These are phyloP conservation scores for Gymnopithys bicolor DNA, from an alignment of 2,797 vertebrate species.

Conservation along the genomic window DNA sequence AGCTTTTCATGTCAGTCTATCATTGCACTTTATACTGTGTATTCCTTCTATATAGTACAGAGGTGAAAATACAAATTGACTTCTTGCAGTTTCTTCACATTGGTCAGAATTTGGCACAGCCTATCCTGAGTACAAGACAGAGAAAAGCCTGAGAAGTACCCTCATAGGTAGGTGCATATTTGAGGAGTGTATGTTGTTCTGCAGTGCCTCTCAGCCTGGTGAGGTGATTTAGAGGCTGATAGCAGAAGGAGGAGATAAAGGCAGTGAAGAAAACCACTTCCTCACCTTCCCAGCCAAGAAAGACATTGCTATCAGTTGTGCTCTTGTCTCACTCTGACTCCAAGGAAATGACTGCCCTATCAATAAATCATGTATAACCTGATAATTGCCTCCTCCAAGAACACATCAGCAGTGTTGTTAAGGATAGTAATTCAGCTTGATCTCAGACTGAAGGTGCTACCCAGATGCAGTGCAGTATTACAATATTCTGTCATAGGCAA, in stretches of 20 bases:
- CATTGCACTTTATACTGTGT: neutral
- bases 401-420: neutral
- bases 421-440: neutral
- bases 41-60: neutral
- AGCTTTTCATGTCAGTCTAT: constrained; percentile 17
- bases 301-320: no score
- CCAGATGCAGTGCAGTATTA: neutral
- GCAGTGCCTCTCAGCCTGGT: neutral
- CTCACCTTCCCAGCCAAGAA: neutral
- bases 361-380: neutral
- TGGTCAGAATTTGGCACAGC: neutral
- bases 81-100: neutral
- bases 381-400: neutral
- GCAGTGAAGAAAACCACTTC: neutral
- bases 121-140: neutral
- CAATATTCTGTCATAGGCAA: neutral
- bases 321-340: neutral
- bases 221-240: neutral
- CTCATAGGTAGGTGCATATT: neutral
- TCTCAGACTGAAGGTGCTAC: neutral
- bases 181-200: neutral
- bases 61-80: neutral
- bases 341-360: neutral
- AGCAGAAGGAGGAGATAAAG: neutral
- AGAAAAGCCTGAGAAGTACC: neutral